Conservation (phyloP, 2,797 vertebrate species). For the Sylvilagus floridanus region DNA sequence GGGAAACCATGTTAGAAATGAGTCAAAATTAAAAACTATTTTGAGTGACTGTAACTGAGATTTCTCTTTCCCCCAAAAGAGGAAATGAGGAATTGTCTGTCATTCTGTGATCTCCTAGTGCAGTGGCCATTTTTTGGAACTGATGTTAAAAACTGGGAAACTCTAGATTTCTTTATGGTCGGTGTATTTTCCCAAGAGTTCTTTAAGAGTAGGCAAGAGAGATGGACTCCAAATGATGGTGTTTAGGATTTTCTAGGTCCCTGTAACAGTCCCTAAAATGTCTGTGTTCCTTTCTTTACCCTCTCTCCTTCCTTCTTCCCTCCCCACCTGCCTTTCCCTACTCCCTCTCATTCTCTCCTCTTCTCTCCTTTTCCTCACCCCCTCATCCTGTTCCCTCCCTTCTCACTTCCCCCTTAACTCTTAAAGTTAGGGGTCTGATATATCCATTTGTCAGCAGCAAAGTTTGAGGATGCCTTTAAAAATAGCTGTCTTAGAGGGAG, state of each 20-base stretch:
- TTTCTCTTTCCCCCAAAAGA: not conserved
- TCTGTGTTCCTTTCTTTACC: not conserved
- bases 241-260: conserved; percentile 41
- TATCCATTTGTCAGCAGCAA: conserved; percentile 49
- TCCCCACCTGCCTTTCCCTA: no score
- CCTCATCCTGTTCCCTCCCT: not conserved
- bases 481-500: conserved; percentile 45
- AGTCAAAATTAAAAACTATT: conserved; percentile 45
- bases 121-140: not conserved
- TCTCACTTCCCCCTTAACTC: not conserved
- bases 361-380: not conserved
- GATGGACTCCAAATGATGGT: not conserved
- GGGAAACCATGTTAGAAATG: conserved; percentile 10
- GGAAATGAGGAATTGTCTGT: not conserved
- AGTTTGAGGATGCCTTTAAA: conserved; percentile 71
- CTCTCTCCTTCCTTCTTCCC: not conserved
- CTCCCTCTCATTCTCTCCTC: not conserved
- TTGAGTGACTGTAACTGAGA: not conserved
- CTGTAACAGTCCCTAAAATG: conserved; percentile 33
- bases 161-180: conserved; percentile 38
- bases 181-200: not conserved
- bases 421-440: conserved; percentile 40
- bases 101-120: conserved; percentile 36
- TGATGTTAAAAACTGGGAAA: conserved; percentile 46
- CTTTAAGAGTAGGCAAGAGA: conserved; percentile 29